phyloP scores from a whole-genome alignment of 2,888 invertebrate genomes.

The Tetrapedia diversipes region DNA sequence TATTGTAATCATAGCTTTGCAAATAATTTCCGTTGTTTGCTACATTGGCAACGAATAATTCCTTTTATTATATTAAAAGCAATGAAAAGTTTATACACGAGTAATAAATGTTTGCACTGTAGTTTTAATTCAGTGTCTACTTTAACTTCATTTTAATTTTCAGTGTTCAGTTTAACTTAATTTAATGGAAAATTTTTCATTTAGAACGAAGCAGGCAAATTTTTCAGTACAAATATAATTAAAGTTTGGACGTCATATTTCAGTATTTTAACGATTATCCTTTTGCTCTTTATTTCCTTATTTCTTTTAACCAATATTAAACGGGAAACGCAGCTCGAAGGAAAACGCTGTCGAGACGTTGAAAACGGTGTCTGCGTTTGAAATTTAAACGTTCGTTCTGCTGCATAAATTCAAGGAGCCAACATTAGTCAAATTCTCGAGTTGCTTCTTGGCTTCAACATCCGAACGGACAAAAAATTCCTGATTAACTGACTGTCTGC shows the following conservation, averaged over 20 bases:
- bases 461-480: not conserved
- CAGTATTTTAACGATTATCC: too few relatives aligned
- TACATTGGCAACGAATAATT: not conserved
- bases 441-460: not conserved
- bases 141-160: too few relatives aligned
- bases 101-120: too few relatives aligned
- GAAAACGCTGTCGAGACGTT: not conserved
- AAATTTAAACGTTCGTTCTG: slow-evolving; percentile 21
- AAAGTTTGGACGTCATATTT: too few relatives aligned
- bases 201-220: too few relatives aligned
- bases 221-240: too few relatives aligned
- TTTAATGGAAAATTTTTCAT: too few relatives aligned
- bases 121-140: too few relatives aligned
- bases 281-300: not conserved
- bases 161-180: too few relatives aligned
- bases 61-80: too few relatives aligned
- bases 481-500: slow-evolving; percentile 13
- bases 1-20: too few relatives aligned
- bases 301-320: slow-evolving; percentile 6
- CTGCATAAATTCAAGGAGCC: slow-evolving; percentile 14
- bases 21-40: not conserved
- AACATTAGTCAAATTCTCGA: slow-evolving; percentile 19
- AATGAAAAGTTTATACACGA: too few relatives aligned
- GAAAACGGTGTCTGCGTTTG: slow-evolving; percentile 4
- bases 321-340: slow-evolving; percentile 10